phyloP scores from a whole-genome alignment of 2,113 vertebrate genomes.

The Tachuris rubrigastra region DNA sequence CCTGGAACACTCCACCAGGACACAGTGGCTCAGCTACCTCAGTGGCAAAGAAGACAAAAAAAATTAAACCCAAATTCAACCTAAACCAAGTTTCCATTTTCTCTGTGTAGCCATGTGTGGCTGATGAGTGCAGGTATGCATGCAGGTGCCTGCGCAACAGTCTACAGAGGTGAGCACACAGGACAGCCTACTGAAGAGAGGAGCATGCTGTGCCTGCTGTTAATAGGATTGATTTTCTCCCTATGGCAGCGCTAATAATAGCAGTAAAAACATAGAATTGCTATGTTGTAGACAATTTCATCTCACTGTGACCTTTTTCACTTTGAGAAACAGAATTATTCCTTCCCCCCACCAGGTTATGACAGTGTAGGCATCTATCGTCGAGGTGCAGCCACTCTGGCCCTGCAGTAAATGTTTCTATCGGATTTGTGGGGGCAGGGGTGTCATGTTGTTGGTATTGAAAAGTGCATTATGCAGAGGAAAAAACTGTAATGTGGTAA shows the following conservation, averaged over 20 bases:
- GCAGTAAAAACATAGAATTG: neutral
- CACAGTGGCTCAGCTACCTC: fast-evolving
- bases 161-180: fast-evolving
- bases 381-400: neutral
- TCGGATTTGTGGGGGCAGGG: neutral
- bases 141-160: fast-evolving
- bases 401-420: neutral
- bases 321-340: fast-evolving
- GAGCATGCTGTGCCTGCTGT: neutral
- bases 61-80: neutral
- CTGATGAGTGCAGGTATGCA: fast-evolving
- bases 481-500: neutral
- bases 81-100: neutral
- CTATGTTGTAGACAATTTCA: neutral
- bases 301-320: neutral
- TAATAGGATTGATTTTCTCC: neutral
- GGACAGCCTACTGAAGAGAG: neutral
- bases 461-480: neutral
- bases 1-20: neutral
- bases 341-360: fast-evolving
- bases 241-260: neutral
- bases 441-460: neutral
- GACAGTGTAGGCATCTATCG: neutral
- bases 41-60: neutral
- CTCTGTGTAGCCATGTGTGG: neutral